Evolutionary conservation across 2,888 invertebrate genomes (phyloP).

Genomic region (Hermodice carunculata): DNA sequence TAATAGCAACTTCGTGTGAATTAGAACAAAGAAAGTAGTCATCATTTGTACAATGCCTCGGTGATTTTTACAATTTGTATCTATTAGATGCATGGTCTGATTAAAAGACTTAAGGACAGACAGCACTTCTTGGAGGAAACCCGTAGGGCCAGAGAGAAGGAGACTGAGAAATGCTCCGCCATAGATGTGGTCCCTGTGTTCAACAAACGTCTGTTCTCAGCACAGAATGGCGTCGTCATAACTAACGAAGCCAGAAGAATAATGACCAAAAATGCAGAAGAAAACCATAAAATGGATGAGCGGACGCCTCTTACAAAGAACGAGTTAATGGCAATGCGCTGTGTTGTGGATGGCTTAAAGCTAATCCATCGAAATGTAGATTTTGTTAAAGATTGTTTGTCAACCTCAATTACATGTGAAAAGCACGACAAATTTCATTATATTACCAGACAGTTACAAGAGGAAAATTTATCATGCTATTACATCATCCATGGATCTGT

Average conservation of each 20-base stretch:
- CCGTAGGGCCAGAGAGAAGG: not conserved
- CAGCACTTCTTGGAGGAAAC: not conserved
- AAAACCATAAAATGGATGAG: not conserved
- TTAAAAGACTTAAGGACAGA: not conserved
- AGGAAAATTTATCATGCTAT: not conserved
- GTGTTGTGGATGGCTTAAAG: too few relatives aligned
- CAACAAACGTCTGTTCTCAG: not conserved
- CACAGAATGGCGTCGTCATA: not conserved
- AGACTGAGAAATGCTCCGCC: too few relatives aligned
- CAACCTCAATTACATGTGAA: not conserved
- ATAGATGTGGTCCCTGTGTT: not conserved
- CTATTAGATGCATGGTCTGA: not conserved
- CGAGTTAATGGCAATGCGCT: not conserved
- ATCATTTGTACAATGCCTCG: too few relatives aligned
- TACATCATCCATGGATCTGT: not conserved
- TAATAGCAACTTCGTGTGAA: too few relatives aligned
- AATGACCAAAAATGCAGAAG: not conserved
- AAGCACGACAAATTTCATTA: not conserved
- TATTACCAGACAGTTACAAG: not conserved
- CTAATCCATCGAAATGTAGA: too few relatives aligned
- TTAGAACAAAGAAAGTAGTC: too few relatives aligned
- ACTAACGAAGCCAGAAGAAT: not conserved
- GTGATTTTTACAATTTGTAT: too few relatives aligned
- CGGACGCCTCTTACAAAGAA: not conserved
- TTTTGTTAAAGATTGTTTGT: too few relatives aligned